Conservation (phyloP, 1,140 invertebrate species). For the Drosophila santomea region DNA sequence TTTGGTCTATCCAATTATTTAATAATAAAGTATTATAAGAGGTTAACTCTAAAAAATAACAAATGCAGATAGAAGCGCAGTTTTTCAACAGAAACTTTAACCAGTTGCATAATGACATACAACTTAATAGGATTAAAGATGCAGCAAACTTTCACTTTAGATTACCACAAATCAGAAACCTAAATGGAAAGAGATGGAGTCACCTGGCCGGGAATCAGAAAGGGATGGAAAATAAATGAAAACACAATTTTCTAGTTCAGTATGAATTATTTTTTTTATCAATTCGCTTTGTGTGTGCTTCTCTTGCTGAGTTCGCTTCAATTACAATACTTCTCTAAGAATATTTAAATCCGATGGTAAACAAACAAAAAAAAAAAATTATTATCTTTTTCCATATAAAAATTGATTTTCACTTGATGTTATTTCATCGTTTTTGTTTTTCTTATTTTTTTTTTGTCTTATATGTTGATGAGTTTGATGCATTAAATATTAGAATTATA, state of each 20-base stretch:
- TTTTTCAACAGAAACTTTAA: not conserved
- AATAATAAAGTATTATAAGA: too few species aligned
- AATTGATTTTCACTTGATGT: slow-evolving; percentile 29
- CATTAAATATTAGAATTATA: slow-evolving; percentile 69
- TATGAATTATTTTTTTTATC: slow-evolving; percentile 61
- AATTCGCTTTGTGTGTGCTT: slow-evolving; percentile 46
- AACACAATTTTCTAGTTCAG: slow-evolving; percentile 30
- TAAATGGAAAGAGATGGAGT: slow-evolving; percentile 23
- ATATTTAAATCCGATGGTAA: slow-evolving; percentile 44
- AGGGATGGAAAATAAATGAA: slow-evolving; percentile 17
- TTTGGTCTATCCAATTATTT: too few species aligned
- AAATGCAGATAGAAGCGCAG: too few species aligned
- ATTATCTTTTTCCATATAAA: slow-evolving; percentile 35
- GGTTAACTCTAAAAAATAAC: too few species aligned
- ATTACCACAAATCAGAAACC: not conserved
- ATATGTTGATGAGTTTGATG: slow-evolving; percentile 41
- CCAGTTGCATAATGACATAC: not conserved
- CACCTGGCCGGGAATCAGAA: slow-evolving; percentile 10
- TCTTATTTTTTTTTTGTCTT: slow-evolving; percentile 41
- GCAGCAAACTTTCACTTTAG: slow-evolving; percentile 48
- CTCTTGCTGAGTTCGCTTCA: slow-evolving; percentile 21
- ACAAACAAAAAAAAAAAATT: slow-evolving; percentile 41
- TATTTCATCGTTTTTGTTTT: slow-evolving; percentile 20
- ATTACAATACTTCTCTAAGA: slow-evolving; percentile 47
- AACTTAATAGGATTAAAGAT: too few species aligned